These are phyloP conservation scores for Eristalinus sepulchralis DNA, from an alignment of 2,888 invertebrate species.

Conservation along the genomic window DNA sequence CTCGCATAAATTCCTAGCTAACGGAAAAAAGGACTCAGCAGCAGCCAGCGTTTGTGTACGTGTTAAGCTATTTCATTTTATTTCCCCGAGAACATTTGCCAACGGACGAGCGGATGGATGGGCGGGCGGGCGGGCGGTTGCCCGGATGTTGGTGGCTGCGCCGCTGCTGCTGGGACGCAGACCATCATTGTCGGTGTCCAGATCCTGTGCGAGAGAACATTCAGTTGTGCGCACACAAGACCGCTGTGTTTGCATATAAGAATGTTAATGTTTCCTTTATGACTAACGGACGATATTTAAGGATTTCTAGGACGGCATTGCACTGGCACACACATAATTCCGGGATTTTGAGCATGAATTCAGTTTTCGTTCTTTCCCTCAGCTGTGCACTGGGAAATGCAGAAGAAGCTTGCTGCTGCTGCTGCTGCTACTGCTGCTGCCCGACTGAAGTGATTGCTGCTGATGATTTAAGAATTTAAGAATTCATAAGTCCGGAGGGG, in stretches of 20 bases:
- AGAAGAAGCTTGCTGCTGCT: not conserved
- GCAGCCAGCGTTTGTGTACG: conserved; percentile 9
- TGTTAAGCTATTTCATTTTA: conserved; percentile 61
- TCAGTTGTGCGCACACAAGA: conserved; percentile 16
- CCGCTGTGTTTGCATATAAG: conserved; percentile 45
- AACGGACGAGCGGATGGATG: conserved; percentile 2
- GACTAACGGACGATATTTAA: conserved; percentile 59
- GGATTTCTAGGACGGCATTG: conserved; percentile 32
- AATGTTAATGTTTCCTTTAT: conserved; percentile 64
- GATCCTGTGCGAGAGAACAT: conserved; percentile 51
- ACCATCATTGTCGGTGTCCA: conserved; percentile 52
- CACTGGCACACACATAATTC: not conserved
- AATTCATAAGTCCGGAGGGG: not conserved
- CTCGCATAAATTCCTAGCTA: conserved; percentile 43
- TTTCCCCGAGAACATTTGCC: conserved; percentile 48
- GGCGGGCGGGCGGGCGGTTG: not conserved
- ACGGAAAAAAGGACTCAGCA: not conserved
- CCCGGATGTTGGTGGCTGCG: conserved; percentile 43
- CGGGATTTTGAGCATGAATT: conserved; percentile 2
- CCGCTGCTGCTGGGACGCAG: not conserved
- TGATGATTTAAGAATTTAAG: not conserved
- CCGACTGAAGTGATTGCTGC: not conserved
- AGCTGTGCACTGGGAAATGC: not conserved
- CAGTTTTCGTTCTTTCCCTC: not conserved
- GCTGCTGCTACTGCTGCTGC: no score